These are phyloP conservation scores for Crossaster papposus DNA, from an alignment of 53 echinoderm and acorn worm genomes.

Conservation along the genomic window DNA sequence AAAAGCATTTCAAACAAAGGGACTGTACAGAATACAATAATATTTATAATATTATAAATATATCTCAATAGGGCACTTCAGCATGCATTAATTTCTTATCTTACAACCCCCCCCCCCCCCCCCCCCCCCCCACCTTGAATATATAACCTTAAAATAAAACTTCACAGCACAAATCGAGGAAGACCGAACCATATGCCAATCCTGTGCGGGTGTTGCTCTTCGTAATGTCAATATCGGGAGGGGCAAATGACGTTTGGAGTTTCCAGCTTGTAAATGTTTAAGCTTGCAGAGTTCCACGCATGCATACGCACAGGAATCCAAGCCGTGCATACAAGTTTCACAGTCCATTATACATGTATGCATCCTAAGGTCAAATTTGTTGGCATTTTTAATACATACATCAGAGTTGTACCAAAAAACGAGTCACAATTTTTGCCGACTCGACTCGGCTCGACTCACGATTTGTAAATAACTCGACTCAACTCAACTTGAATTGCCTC, in stretches of 20 bases:
- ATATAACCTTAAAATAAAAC: background rate
- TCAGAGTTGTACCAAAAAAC: too few species aligned
- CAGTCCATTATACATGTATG: too few species aligned
- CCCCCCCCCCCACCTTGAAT: too few species aligned
- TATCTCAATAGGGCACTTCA: conserved; percentile 35
- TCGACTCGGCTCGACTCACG: too few species aligned
- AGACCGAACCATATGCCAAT: conserved; percentile 12
- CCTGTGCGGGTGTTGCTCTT: too few species aligned
- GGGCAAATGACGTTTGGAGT: background rate
- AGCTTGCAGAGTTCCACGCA: background rate
- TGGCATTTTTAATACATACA: too few species aligned
- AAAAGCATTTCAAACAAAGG: conserved; percentile 17
- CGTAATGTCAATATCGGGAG: background rate
- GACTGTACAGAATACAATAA: conserved; percentile 30
- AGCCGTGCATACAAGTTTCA: too few species aligned
- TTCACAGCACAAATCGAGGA: conserved; percentile 46
- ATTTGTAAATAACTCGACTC: too few species aligned
- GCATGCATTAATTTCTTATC: conserved; percentile 48
- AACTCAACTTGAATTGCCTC: too few species aligned
- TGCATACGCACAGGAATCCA: background rate
- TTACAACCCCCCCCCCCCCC: conserved; percentile 60
- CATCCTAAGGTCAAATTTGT: too few species aligned
- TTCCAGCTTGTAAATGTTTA: background rate
- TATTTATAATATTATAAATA: conserved; percentile 40
- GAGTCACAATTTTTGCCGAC: too few species aligned